Evolutionary conservation across 2,888 invertebrate genomes (phyloP).

Genomic region (Notocelia uddmanniana): DNA sequence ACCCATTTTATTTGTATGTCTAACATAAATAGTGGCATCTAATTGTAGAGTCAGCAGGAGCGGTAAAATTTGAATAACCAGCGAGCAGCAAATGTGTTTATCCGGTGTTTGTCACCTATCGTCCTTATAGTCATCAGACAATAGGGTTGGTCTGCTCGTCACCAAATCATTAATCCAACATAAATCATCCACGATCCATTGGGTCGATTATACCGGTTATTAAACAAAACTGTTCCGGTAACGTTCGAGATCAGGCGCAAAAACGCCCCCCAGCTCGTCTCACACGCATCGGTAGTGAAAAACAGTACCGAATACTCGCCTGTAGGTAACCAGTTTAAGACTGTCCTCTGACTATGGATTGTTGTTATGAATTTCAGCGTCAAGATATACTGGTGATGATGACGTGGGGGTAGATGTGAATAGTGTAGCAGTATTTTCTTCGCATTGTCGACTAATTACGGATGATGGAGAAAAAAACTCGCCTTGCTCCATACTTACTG

Average conservation of each 20-base stretch:
- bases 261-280: conserved; percentile 34
- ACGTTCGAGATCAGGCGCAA: conserved; percentile 36
- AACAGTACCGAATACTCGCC: not conserved
- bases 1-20: too few relatives aligned
- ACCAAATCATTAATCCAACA: conserved; percentile 22
- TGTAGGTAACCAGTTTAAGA: not conserved
- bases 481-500: conserved; percentile 22
- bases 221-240: conserved; percentile 45
- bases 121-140: not conserved
- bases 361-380: not conserved
- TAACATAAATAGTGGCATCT: too few relatives aligned
- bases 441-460: conserved; percentile 44
- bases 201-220: conserved; percentile 44
- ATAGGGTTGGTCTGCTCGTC: not conserved
- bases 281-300: not conserved
- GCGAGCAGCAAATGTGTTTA: too few relatives aligned
- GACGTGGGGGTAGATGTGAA: not conserved
- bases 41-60: too few relatives aligned
- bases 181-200: conserved; percentile 39
- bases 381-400: not conserved
- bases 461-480: conserved; percentile 28
- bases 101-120: not conserved
- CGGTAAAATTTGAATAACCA: too few relatives aligned
- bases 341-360: not conserved
- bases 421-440: conserved; percentile 35